A percentile compares a stretch with the other conserved stretches of the same genome.
These are phyloP conservation scores for Cryptoprocta ferox DNA, from an alignment of 2,797 vertebrate genomes.

Conservation along the genomic window DNA sequence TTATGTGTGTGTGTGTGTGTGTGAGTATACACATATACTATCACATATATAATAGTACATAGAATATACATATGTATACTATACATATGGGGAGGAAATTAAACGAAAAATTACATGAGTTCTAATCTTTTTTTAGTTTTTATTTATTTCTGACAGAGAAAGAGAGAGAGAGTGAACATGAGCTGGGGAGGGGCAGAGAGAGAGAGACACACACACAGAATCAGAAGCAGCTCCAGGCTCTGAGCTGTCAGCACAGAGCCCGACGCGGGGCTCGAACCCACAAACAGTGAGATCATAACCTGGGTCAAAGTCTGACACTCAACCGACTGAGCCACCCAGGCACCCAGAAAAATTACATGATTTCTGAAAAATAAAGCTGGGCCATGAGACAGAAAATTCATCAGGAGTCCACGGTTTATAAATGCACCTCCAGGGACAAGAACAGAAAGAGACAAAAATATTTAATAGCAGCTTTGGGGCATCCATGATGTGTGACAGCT, in stretches of 20 bases:
- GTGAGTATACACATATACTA: not conserved
- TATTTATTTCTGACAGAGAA: too few relatives aligned
- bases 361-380: conserved; percentile 4
- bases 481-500: not conserved
- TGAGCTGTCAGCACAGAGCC: too few relatives aligned
- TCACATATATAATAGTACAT: not conserved
- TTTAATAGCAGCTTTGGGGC: not conserved
- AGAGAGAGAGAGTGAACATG: too few relatives aligned
- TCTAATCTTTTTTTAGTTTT: not conserved
- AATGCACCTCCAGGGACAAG: not conserved
- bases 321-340: too few relatives aligned
- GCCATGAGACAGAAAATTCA: not conserved
- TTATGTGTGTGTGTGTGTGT: too few relatives aligned
- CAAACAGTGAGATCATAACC: too few relatives aligned
- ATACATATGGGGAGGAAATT: not conserved
- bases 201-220: too few relatives aligned
- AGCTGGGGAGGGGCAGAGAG: too few relatives aligned
- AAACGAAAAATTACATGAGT: not conserved
- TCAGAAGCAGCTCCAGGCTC: too few relatives aligned
- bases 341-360: not conserved
- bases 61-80: not conserved
- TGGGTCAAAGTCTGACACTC: too few relatives aligned
- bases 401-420: not conserved
- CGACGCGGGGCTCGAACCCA: too few relatives aligned
- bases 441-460: not conserved